Conservation (phyloP, 2,888 invertebrate genomes). For the Criorhina ranunculi region DNA sequence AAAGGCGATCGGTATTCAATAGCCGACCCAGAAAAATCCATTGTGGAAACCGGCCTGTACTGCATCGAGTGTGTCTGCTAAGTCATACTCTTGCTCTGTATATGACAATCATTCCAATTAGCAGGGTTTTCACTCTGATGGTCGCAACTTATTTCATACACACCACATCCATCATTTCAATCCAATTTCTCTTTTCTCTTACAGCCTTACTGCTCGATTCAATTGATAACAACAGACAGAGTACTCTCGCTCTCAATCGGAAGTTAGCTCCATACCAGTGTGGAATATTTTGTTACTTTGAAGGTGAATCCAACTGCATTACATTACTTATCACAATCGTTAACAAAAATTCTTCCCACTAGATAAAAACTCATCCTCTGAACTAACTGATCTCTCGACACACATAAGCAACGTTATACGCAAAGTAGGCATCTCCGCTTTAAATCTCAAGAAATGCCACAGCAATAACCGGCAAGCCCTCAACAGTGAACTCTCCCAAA, state of each 20-base stretch:
- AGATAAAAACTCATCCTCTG: constrained; percentile 81
- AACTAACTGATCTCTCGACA: constrained; percentile 86
- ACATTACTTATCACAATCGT: background rate
- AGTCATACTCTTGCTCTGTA: no score
- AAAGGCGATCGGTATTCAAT: no score
- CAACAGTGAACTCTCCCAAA: constrained; percentile 84
- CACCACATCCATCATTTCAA: no score
- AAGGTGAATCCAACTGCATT: constrained; percentile 82
- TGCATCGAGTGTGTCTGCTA: no score
- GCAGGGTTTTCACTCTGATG: no score
- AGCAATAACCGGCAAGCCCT: constrained; percentile 76
- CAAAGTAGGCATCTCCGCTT: constrained; percentile 83
- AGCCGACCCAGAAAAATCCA: no score
- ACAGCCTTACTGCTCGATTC: constrained; percentile 85
- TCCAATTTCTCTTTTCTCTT: background rate
- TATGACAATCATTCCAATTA: no score
- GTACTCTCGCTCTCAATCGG: constrained; percentile 85
- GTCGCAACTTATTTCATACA: no score
- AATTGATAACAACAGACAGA: constrained; percentile 85
- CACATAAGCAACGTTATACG: constrained; percentile 86
- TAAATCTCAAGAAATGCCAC: constrained; percentile 81
- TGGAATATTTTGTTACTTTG: constrained; percentile 86
- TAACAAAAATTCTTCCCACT: background rate
- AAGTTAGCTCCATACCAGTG: constrained; percentile 92
- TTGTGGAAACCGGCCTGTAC: no score